Evolutionary conservation across 2,113 vertebrate species (phyloP), one percentile per base, ranked within the genome.

Genomic region (Struthio camelus): DNA sequence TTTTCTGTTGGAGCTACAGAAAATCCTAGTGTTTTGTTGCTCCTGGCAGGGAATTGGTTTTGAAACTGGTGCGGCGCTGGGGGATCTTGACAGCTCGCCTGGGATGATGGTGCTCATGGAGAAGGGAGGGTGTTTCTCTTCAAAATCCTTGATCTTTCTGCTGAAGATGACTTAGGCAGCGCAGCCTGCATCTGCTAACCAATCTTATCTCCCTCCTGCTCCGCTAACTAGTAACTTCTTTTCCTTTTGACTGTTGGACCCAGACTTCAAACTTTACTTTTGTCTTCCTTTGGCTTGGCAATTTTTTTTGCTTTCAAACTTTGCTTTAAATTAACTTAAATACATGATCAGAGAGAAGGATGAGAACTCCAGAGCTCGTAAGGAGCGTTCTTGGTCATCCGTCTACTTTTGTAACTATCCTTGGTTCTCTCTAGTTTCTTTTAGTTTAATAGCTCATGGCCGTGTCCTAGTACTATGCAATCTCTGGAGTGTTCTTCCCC

Each of bases 1-100:
- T 59, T 54, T 72, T 10, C 14, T 2, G 17, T 51, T 11, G 7
- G 71, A 19, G 56, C 38, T 36, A 5, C n/a, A 48, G 67, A 3
- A 23, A 4, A 58, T 9, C 32, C 11, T 27, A 0, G 3, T 1
- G 36, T 9, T 0, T 20, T 38, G 46, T 72, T 1, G 9, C 11
- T n/a, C n/a, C 11, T 2, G 18, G 1, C 24, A 17, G 61, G 69
- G 38, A 51, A 22, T 0, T 1, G 20, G 10, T 20, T 59, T 28
- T 34, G 9, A 56, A 62, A 27, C n/a, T 22, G 34, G 67, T n/a
- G n/a, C n/a, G n/a, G n/a, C n/a, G n/a, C n/a, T n/a, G n/a, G n/a
- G n/a, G n/a, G n/a, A n/a, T n/a, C n/a, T 53, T 7, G 3, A 71
- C 46, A 66, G 17, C 36, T 91, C 22, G 22, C 16, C 48, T 46